These are phyloP conservation scores for Pluvialis apricaria DNA, from an alignment of 2,113 vertebrate genomes.

Conservation along the genomic window DNA sequence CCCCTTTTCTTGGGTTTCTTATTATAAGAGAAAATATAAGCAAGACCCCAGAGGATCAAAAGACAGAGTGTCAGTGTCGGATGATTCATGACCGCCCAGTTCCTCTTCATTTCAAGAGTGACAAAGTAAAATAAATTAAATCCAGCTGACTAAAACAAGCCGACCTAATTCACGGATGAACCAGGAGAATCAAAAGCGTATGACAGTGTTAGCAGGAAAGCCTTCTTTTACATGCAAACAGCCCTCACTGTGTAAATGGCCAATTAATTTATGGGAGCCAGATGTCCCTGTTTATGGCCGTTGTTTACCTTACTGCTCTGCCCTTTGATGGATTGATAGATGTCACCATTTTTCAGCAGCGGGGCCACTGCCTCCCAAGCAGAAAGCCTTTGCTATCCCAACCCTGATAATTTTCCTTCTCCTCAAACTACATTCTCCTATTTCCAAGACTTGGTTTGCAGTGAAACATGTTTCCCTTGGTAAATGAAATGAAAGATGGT, in stretches of 20 bases:
- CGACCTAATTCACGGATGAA: slow-evolving; percentile 54
- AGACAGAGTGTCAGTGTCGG: slow-evolving; percentile 51
- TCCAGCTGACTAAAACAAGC: slow-evolving; percentile 69
- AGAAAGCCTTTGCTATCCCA: neutral
- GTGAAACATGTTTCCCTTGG: neutral
- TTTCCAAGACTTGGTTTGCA: slow-evolving; percentile 14
- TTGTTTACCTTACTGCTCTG: slow-evolving; percentile 61
- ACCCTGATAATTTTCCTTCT: neutral
- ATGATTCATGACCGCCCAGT: slow-evolving; percentile 65
- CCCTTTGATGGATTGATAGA: slow-evolving; percentile 59
- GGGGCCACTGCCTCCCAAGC: slow-evolving; percentile 21
- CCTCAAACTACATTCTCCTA: neutral
- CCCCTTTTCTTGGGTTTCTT: slow-evolving; percentile 41
- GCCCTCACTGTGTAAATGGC: slow-evolving; percentile 66
- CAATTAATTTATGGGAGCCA: slow-evolving; percentile 72
- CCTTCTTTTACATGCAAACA: slow-evolving; percentile 70
- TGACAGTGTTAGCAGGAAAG: slow-evolving; percentile 62
- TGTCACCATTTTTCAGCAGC: slow-evolving; percentile 46
- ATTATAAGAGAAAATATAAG: slow-evolving; percentile 59
- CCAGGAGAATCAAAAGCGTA: slow-evolving; percentile 67
- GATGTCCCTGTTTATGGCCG: slow-evolving; percentile 35
- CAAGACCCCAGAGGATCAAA: slow-evolving; percentile 66
- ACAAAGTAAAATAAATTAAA: slow-evolving; percentile 72
- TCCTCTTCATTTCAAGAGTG: slow-evolving; percentile 68
- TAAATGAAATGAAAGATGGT: neutral